Base-by-base conservation (phyloP, 92 coral and sea anemone genomes). In the Ricordea florida region DNA sequence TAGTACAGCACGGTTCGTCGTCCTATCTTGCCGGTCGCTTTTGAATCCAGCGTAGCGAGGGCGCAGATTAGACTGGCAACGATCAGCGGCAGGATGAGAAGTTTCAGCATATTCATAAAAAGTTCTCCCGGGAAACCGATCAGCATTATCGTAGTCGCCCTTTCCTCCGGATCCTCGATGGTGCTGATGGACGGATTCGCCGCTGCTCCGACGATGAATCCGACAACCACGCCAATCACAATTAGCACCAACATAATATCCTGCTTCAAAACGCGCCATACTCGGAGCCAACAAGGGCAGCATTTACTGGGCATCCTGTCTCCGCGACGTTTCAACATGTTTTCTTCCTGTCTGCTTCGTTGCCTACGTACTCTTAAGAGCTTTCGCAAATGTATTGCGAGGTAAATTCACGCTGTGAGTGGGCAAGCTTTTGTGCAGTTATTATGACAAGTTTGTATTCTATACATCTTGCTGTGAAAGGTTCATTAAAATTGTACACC, bases 81-180 rank as follows among this genome's bases (percentile, higher is more conserved):
- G 21, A 89, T 89, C 60, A 89, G 45, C 5, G 93, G 93, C n/a
- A 89, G 84, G n/a, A 89, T 85, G 8, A 89, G 63, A 87, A 89
- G 59, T 25, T 89, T 89, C 44, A 89, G 57, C 90, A 89, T 89
- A 16, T 82, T 63, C 90, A 89, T 89, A 46, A 89, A 85, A 17
- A 89, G 86, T 33, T 89, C 93, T 40, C 93, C 93, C 0, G 89
- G 78, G 38, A 89, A 83, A 31, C 90, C 93, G 36, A 89, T 89
- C 60, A 89, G 53, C 76, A 89, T 73, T 10, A 89, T 53, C 2
- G 87, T 77, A 0, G 93, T 89, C 10, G 82, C 79, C 55, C 65
- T 72, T 0, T 84, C 82, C 73, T 89, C 93, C 10, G 86, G 83
- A 27, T 57, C 47, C 50, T 64, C 75, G 55, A 89, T 73, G 41